Evolutionary conservation across 2,888 invertebrate genomes (phyloP).

Genomic region (Pelosia muscerda): DNA sequence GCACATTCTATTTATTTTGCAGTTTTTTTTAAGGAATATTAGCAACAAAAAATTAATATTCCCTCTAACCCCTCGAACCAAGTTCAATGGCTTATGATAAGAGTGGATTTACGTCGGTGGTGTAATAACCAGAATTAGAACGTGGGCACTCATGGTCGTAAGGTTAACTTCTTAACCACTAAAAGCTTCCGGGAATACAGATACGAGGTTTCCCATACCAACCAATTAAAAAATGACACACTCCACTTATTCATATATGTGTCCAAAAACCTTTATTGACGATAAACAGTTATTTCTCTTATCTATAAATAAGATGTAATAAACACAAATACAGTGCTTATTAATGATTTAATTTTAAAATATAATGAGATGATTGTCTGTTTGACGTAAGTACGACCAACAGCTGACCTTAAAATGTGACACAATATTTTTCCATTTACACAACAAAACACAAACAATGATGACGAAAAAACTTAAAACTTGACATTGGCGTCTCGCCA

Average conservation of each 20-base stretch:
- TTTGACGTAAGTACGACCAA: conserved; percentile 39
- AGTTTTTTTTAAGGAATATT: too few relatives aligned
- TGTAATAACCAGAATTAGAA: too few relatives aligned
- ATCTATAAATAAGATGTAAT: conserved; percentile 13
- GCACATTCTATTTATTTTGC: too few relatives aligned
- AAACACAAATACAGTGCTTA: conserved; percentile 13
- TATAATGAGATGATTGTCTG: conserved; percentile 14
- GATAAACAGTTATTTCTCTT: neutral
- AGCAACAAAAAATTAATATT: too few relatives aligned
- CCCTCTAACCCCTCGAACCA: too few relatives aligned
- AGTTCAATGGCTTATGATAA: too few relatives aligned
- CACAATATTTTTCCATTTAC: conserved; percentile 13
- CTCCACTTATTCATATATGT: neutral
- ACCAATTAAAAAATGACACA: neutral
- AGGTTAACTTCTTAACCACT: too few relatives aligned
- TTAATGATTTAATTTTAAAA: conserved; percentile 10
- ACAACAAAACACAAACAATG: conserved; percentile 20
- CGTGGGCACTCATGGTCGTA: too few relatives aligned
- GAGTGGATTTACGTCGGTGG: too few relatives aligned
- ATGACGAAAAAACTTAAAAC: too few relatives aligned
- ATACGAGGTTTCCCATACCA: neutral
- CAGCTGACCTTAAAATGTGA: conserved; percentile 30
- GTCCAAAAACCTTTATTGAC: neutral
- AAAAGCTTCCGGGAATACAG: too few relatives aligned
- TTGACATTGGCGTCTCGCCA: too few relatives aligned